Evolutionary conservation across 2,113 vertebrate species (phyloP).

Genomic region (Hippocampus guttulatus): DNA sequence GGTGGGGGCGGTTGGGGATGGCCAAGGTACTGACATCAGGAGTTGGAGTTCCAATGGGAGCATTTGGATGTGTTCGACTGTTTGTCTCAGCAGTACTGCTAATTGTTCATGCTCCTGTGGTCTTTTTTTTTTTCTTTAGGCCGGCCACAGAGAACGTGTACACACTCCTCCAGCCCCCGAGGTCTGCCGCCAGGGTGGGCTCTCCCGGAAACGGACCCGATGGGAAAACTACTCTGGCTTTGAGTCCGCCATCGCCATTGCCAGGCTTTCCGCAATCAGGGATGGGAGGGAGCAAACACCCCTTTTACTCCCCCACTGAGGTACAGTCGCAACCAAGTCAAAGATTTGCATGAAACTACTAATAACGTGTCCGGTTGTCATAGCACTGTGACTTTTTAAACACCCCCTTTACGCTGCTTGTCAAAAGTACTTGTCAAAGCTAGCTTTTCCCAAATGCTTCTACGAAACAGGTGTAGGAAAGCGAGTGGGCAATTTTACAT

Average conservation of each 20-base stretch:
- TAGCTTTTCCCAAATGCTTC: too few species aligned
- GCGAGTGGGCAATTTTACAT: too few species aligned
- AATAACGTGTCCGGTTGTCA: background rate
- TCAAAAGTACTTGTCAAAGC: too few species aligned
- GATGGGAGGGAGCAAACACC: slow-evolving; percentile 60
- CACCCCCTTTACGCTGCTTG: too few species aligned
- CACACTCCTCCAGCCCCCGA: slow-evolving; percentile 64
- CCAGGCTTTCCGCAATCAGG: slow-evolving; percentile 60
- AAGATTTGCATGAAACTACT: background rate
- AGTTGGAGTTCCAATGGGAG: too few species aligned
- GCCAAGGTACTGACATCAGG: too few species aligned
- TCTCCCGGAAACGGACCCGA: slow-evolving; percentile 53
- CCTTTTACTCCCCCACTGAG: slow-evolving; percentile 62
- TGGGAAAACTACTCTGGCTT: slow-evolving; percentile 31
- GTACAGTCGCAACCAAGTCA: slow-evolving; percentile 27
- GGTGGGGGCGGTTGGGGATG: too few species aligned
- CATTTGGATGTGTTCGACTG: too few species aligned
- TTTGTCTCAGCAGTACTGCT: background rate
- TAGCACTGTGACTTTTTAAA: too few species aligned
- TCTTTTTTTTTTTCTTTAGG: slow-evolving; percentile 25
- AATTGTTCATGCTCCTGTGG: background rate
- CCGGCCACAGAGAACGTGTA: slow-evolving; percentile 68
- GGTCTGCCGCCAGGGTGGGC: slow-evolving; percentile 48
- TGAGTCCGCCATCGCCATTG: slow-evolving; percentile 51
- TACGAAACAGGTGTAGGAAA: too few species aligned